phyloP scores from a whole-genome alignment of 2,797 vertebrate species.

The Gastrophryne carolinensis region DNA sequence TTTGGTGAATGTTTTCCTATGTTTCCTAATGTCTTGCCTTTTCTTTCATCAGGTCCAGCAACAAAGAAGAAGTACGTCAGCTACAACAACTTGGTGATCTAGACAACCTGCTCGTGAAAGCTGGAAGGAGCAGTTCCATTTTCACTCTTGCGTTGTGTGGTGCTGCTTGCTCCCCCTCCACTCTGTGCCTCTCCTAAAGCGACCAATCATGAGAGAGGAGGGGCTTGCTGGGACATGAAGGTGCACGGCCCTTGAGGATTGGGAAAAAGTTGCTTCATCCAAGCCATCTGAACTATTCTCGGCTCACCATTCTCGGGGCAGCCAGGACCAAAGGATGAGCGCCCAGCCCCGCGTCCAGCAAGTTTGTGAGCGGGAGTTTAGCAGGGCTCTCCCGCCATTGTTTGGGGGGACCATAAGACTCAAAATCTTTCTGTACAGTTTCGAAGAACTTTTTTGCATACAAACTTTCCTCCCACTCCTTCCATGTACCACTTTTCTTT shows the following conservation, averaged over 20 bases:
- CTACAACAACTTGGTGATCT: constrained; percentile 93
- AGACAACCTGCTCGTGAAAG: constrained; percentile 62
- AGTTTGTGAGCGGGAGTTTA: constrained; percentile 41
- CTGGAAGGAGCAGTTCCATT: constrained; percentile 62
- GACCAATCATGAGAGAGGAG: constrained; percentile 52
- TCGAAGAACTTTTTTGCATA: constrained; percentile 81
- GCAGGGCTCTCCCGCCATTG: constrained; percentile 73
- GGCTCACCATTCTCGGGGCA: constrained; percentile 57
- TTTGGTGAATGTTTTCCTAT: too few species aligned
- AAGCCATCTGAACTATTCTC: constrained; percentile 57
- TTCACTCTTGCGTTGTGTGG: constrained; percentile 54
- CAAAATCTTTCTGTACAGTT: constrained; percentile 78
- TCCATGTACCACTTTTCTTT: constrained; percentile 29
- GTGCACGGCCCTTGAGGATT: constrained; percentile 57
- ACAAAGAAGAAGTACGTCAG: constrained; percentile 92
- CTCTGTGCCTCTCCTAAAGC: constrained; percentile 33
- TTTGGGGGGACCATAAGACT: constrained; percentile 82
- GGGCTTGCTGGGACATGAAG: constrained; percentile 52
- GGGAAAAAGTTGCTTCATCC: constrained; percentile 51
- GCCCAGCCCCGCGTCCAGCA: constrained; percentile 57
- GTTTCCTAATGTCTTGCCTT: too few species aligned
- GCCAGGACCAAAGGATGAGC: constrained; percentile 41
- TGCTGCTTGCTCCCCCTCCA: constrained; percentile 45
- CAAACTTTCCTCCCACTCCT: constrained; percentile 26
- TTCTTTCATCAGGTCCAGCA: constrained; percentile 78